These are phyloP conservation scores for Grantiella picta DNA, from an alignment of 2,113 vertebrate genomes.

Conservation along the genomic window DNA sequence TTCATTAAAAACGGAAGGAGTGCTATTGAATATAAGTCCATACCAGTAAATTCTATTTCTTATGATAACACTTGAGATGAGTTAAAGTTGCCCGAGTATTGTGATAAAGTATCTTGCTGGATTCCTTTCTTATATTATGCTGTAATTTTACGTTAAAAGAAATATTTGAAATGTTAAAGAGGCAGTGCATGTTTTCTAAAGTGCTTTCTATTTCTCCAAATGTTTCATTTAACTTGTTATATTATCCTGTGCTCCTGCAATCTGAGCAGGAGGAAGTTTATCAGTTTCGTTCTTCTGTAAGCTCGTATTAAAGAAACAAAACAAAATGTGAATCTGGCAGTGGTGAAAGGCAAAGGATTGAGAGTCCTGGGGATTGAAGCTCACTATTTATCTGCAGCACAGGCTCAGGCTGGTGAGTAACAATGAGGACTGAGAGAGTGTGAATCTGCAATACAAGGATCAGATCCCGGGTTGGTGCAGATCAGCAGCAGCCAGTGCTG, in stretches of 20 bases:
- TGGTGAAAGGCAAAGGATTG: neutral
- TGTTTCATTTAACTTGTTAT: constrained; percentile 61
- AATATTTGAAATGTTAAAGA: constrained; percentile 73
- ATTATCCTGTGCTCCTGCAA: constrained; percentile 24
- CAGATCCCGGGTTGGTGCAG: neutral
- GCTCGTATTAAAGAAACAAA: neutral
- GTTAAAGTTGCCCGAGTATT: constrained; percentile 78
- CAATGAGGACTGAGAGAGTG: neutral
- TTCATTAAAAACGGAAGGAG: constrained; percentile 86
- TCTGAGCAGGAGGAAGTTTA: constrained; percentile 24
- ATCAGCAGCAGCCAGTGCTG: neutral
- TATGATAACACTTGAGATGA: constrained; percentile 83
- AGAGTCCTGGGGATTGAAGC: neutral
- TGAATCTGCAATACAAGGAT: neutral
- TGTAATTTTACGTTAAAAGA: constrained; percentile 73
- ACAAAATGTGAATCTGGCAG: neutral
- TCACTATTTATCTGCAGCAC: neutral
- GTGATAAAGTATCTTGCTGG: constrained; percentile 72
- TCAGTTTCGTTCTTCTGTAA: constrained; percentile 13
- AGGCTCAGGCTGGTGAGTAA: neutral
- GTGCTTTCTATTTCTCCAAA: constrained; percentile 46
- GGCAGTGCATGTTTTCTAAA: constrained; percentile 53
- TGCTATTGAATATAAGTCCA: constrained; percentile 80
- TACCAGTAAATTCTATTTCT: constrained; percentile 84
- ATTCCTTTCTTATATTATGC: constrained; percentile 64